Evolutionary conservation across 2,888 invertebrate genomes (phyloP).

Genomic region (Drosophila melanosoma): DNA sequence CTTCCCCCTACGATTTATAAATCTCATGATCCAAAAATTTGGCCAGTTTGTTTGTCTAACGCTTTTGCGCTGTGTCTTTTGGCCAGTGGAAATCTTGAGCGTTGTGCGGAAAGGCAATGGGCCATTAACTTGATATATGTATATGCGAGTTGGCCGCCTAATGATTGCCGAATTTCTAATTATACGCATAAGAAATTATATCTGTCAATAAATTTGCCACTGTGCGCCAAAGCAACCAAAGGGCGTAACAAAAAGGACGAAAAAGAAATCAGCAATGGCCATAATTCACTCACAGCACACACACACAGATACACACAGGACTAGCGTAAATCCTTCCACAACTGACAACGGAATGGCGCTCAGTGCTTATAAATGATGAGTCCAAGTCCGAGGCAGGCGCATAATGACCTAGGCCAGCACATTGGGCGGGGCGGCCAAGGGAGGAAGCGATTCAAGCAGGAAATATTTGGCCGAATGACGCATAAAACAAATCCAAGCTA

Average conservation of each 20-base stretch:
- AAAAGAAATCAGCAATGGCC: conserved; percentile 74
- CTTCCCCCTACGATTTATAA: not conserved
- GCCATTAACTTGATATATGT: conserved; percentile 80
- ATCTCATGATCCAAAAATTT: conserved; percentile 13
- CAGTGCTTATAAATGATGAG: conserved; percentile 80
- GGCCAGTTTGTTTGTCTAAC: conserved; percentile 27
- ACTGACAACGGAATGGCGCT: conserved; percentile 74
- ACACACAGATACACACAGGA: conserved; percentile 34
- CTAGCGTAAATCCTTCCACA: conserved; percentile 76
- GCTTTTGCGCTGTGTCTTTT: conserved; percentile 22
- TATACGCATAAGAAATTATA: conserved; percentile 81
- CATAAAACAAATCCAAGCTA: conserved; percentile 73
- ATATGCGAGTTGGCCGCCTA: conserved; percentile 68
- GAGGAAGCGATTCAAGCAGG: conserved; percentile 40
- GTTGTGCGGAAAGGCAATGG: conserved; percentile 65
- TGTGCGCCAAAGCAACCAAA: conserved; percentile 40
- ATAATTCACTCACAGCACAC: conserved; percentile 79
- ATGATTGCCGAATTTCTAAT: conserved; percentile 82
- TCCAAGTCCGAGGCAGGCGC: conserved; percentile 61
- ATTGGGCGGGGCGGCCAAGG: conserved; percentile 17
- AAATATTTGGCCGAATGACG: conserved; percentile 76
- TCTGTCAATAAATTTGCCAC: conserved; percentile 83
- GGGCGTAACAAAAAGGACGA: conserved; percentile 62
- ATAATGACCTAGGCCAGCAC: conserved; percentile 72
- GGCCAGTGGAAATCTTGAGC: conserved; percentile 51